These are phyloP conservation scores for Stenopsyche tienmushanensis DNA, from an alignment of 1,140 invertebrate genomes.

Conservation along the genomic window DNA sequence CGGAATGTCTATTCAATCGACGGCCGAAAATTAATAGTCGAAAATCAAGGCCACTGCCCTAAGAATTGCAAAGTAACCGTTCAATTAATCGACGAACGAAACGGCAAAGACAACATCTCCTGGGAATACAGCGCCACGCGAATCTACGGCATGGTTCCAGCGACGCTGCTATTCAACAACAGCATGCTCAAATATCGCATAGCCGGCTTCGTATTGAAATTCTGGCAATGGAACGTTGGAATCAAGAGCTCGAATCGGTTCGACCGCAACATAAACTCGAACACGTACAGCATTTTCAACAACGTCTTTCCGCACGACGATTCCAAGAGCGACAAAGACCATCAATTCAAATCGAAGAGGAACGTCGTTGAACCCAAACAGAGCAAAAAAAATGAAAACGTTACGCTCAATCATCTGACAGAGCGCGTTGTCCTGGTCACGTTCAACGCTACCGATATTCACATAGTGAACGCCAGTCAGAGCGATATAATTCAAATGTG, in stretches of 20 bases:
- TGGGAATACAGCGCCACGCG: constrained; percentile 61
- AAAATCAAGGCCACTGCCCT: constrained; percentile 67
- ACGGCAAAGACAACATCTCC: constrained; percentile 55
- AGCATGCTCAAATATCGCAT: constrained; percentile 56
- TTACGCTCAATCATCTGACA: constrained; percentile 58
- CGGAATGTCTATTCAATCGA: constrained; percentile 58
- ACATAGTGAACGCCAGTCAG: constrained; percentile 72
- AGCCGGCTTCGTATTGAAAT: constrained; percentile 74
- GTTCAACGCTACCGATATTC: constrained; percentile 69
- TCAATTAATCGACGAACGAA: constrained; percentile 59
- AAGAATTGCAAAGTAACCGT: constrained; percentile 62
- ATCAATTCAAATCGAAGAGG: constrained; percentile 47
- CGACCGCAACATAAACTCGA: constrained; percentile 50
- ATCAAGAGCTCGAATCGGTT: constrained; percentile 53
- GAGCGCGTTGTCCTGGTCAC: constrained; percentile 75
- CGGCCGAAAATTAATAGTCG: constrained; percentile 59
- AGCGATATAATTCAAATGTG: constrained; percentile 73
- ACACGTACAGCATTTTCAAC: constrained; percentile 50
- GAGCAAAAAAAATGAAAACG: constrained; percentile 43
- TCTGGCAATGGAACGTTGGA: constrained; percentile 70
- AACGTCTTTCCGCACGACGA: constrained; percentile 47
- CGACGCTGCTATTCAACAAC: constrained; percentile 59
- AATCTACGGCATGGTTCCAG: constrained; percentile 67
- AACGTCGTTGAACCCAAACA: constrained; percentile 12
- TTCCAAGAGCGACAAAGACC: constrained; percentile 46